phyloP scores from a whole-genome alignment of 2,113 vertebrate genomes.

The Pseudolaguvia tuberculata region DNA sequence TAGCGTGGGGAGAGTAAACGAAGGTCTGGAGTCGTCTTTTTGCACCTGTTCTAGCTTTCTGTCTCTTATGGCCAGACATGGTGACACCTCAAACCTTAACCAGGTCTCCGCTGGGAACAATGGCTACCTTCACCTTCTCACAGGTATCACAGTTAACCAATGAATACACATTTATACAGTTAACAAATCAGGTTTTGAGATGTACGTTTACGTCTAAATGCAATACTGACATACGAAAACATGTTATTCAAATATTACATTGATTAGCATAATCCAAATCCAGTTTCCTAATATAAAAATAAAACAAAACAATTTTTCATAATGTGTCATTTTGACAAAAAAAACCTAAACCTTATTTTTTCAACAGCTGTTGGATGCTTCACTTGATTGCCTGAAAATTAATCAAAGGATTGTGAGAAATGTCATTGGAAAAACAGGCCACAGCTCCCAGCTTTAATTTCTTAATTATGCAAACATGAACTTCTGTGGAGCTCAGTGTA shows the following conservation, averaged over 20 bases:
- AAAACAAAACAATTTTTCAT: neutral
- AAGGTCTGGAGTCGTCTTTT: slow-evolving; percentile 51
- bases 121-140: slow-evolving; percentile 63
- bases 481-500: slow-evolving; percentile 49
- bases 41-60: slow-evolving; percentile 66
- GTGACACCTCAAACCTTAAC: slow-evolving; percentile 41
- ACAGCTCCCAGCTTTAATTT: slow-evolving; percentile 46
- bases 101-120: slow-evolving; percentile 61
- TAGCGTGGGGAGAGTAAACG: slow-evolving; percentile 63
- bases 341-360: neutral
- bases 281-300: neutral
- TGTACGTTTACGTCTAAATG: slow-evolving; percentile 17
- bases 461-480: slow-evolving; percentile 61
- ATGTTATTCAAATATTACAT: neutral
- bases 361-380: slow-evolving; percentile 9
- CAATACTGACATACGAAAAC: no score
- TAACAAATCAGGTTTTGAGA: slow-evolving; percentile 39
- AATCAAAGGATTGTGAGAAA: slow-evolving; percentile 43
- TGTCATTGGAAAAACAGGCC: slow-evolving; percentile 49
- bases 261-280: neutral
- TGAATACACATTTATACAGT: slow-evolving; percentile 37
- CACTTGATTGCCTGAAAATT: slow-evolving; percentile 34
- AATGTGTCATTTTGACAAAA: neutral
- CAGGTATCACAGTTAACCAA: slow-evolving; percentile 67
- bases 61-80: slow-evolving; percentile 20